Percentiles rank a stretch among this genome's conserved stretches.
Conservation (phyloP, 2,888 invertebrate genomes). For the Oasisia sp. region DNA sequence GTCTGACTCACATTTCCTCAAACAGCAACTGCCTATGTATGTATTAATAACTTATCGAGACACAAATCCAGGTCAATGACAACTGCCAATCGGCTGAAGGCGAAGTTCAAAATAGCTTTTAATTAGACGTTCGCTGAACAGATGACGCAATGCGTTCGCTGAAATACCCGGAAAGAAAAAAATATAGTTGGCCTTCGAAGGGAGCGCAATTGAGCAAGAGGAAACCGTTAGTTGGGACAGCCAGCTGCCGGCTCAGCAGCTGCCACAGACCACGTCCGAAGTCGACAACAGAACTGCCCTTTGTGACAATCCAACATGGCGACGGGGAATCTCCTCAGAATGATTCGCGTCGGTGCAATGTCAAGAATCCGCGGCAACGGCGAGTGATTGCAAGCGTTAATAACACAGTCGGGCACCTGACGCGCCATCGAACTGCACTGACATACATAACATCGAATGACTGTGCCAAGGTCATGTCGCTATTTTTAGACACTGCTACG, state of each 20-base stretch:
- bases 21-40: too few species aligned
- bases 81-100: too few species aligned
- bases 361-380: background rate
- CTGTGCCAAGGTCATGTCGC: background rate
- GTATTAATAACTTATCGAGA: too few species aligned
- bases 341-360: background rate
- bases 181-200: background rate
- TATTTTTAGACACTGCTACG: background rate
- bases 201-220: background rate
- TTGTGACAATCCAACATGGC: background rate
- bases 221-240: background rate
- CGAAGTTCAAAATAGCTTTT: too few species aligned
- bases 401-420: background rate
- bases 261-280: background rate
- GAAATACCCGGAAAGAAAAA: background rate
- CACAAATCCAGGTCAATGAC: too few species aligned
- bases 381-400: background rate
- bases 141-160: background rate
- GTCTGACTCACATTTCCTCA: too few species aligned
- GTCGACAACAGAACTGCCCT: background rate
- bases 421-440: background rate
- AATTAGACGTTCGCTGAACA: too few species aligned
- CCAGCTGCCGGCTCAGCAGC: background rate
- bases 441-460: background rate
- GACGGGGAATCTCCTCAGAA: background rate